A percentile compares a stretch with the other conserved stretches of the same genome.
Evolutionary conservation across 2,113 vertebrate species (phyloP).

Genomic region (Rissa tridactyla): DNA sequence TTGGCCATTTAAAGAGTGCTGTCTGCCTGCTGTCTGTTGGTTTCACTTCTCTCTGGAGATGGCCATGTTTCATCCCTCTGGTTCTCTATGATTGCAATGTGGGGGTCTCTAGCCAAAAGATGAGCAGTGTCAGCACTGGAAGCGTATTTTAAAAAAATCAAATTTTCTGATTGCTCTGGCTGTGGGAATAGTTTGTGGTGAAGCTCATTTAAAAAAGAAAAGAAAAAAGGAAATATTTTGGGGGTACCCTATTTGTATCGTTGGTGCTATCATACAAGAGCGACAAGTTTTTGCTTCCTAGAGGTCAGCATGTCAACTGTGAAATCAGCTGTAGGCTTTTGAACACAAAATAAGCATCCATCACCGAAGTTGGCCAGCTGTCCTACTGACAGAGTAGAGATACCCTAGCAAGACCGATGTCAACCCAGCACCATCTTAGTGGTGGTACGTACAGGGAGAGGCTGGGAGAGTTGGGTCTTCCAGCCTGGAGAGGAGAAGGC

Average conservation of each 20-base stretch:
- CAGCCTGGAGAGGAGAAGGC: neutral
- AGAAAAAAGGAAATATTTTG: neutral
- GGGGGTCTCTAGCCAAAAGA: neutral
- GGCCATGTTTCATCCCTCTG: neutral
- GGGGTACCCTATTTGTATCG: fast-evolving
- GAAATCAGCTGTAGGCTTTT: neutral
- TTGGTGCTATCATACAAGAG: neutral
- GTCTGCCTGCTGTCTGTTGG: neutral
- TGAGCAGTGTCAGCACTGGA: neutral
- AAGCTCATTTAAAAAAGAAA: neutral
- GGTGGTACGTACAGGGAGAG: no score
- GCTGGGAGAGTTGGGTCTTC: neutral
- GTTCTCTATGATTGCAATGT: neutral
- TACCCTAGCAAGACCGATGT: neutral
- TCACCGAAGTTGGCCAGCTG: neutral
- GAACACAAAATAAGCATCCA: neutral
- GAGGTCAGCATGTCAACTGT: neutral
- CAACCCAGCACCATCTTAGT: neutral
- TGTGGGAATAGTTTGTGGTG: neutral
- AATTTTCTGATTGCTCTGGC: neutral
- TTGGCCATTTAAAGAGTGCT: neutral
- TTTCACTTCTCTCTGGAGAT: neutral
- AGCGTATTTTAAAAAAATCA: neutral
- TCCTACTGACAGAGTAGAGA: neutral
- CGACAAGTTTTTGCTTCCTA: neutral